Percentiles rank a stretch among this genome's conserved stretches.
Evolutionary conservation across 2,888 invertebrate genomes (phyloP).

Genomic region (Deilephila porcellus): DNA sequence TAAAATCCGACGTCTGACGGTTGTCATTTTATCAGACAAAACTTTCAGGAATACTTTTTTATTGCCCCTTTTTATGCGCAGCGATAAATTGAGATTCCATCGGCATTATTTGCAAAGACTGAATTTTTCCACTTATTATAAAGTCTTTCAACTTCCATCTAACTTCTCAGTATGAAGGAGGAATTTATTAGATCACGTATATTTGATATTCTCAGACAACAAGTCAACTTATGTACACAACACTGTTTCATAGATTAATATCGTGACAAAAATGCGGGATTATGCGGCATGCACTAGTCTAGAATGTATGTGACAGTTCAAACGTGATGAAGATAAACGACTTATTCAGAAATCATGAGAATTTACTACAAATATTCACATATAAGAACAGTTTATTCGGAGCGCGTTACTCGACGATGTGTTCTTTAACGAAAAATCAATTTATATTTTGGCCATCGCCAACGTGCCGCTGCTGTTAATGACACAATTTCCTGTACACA

Average conservation of each 20-base stretch:
- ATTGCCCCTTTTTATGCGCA: constrained; percentile 40
- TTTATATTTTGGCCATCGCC: constrained; percentile 20
- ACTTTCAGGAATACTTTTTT: constrained; percentile 43
- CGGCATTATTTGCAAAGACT: constrained; percentile 18
- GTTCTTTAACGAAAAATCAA: constrained; percentile 23
- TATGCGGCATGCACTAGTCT: neutral
- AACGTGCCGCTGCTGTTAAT: constrained; percentile 14
- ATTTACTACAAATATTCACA: neutral
- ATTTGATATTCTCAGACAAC: neutral
- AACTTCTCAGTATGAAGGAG: neutral
- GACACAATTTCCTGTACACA: constrained; percentile 23
- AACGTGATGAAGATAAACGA: neutral
- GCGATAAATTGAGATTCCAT: constrained; percentile 34
- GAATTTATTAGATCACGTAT: neutral
- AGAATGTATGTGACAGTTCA: neutral
- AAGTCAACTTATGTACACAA: neutral
- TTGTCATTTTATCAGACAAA: constrained; percentile 41
- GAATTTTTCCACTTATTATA: constrained; percentile 17
- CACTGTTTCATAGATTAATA: neutral
- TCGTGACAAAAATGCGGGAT: neutral
- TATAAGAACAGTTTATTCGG: constrained; percentile 3
- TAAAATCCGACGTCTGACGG: constrained; percentile 40
- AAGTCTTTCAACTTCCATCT: constrained; percentile 3
- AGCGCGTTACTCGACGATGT: neutral
- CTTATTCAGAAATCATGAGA: neutral